Percentiles rank a stretch among this genome's conserved stretches.
Evolutionary conservation across 2,113 vertebrate genomes (phyloP).

Genomic region (Nansenia antarctica): DNA sequence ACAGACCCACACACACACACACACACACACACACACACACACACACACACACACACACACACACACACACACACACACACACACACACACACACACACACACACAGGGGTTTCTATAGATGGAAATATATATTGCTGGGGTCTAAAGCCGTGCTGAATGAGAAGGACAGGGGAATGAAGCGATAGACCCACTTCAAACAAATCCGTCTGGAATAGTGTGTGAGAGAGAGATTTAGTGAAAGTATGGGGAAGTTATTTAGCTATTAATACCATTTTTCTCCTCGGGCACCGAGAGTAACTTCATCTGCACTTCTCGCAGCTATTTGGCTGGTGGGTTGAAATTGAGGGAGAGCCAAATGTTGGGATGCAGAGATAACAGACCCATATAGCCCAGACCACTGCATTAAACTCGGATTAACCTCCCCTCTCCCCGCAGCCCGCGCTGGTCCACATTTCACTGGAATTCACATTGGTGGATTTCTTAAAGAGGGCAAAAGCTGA

Average conservation of each 20-base stretch:
- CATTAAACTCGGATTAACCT: slow-evolving; percentile 99
- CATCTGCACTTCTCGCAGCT: slow-evolving; percentile 93
- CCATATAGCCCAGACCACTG: slow-evolving; percentile 90
- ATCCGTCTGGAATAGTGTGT: slow-evolving; percentile 89
- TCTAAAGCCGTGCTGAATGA: slow-evolving; percentile 85
- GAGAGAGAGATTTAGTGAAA: slow-evolving; percentile 95
- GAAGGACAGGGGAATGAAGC: slow-evolving; percentile 81
- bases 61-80: not conserved
- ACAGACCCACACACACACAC: not conserved
- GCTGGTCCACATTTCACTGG: slow-evolving; percentile 85
- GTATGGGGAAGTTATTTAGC: slow-evolving; percentile 99
- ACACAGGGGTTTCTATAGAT: slow-evolving; percentile 54
- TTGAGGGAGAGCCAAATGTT: slow-evolving; percentile 98
- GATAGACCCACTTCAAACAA: slow-evolving; percentile 96
- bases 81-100: slow-evolving; percentile 25
- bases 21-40: slow-evolving; percentile 6
- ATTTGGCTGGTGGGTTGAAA: slow-evolving; percentile 98
- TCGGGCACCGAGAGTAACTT: slow-evolving; percentile 91
- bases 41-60: slow-evolving; percentile 6
- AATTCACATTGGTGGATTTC: slow-evolving; percentile 86
- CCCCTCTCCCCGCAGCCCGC: slow-evolving; percentile 79
- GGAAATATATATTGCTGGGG: slow-evolving; percentile 86
- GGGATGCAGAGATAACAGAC: slow-evolving; percentile 96
- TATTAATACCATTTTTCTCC: slow-evolving; percentile 99
- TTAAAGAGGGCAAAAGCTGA: slow-evolving; percentile 70